A percentile compares a stretch with the other conserved stretches of the same genome.
Conservation (phyloP, 2,888 invertebrate genomes). For the Phrixothrix hirtus region DNA sequence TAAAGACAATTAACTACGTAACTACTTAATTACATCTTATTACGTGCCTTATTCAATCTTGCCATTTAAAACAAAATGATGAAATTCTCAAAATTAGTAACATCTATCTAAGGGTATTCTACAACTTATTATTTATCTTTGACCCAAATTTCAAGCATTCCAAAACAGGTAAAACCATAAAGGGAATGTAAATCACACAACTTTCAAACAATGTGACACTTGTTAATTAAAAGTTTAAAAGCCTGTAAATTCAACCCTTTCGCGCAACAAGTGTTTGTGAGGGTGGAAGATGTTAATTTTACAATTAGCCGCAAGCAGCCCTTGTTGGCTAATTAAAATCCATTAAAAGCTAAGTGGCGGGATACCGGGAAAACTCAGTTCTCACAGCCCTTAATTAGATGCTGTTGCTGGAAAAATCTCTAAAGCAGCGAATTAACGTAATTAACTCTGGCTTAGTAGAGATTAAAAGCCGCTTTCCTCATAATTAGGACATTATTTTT, state of each 20-base stretch:
- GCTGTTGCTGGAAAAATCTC: conserved; percentile 20
- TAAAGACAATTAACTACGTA: conserved; percentile 26
- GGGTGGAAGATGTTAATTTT: conserved; percentile 48
- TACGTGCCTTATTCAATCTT: not conserved
- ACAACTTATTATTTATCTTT: not conserved
- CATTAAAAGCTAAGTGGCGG: conserved; percentile 41
- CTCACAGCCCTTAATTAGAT: conserved; percentile 24
- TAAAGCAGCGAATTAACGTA: conserved; percentile 24
- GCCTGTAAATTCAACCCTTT: conserved; percentile 42
- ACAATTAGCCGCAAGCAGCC: conserved; percentile 44
- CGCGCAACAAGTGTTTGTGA: conserved; percentile 47
- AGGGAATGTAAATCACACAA: conserved; percentile 5
- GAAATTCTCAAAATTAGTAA: conserved; percentile 4
- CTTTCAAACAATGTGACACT: conserved; percentile 39
- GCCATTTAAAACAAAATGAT: not conserved
- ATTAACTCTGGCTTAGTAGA: conserved; percentile 22
- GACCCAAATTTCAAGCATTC: not conserved
- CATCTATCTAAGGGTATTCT: not conserved
- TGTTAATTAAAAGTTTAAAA: conserved; percentile 41
- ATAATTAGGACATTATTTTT: conserved; percentile 5
- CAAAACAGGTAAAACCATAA: conserved; percentile 1
- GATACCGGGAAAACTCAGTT: conserved; percentile 23
- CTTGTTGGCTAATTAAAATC: conserved; percentile 47
- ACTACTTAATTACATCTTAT: conserved; percentile 17
- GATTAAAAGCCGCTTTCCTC: conserved; percentile 11